Evolutionary conservation across 2,888 invertebrate genomes (phyloP).

Genomic region (Lithophane leautieri): DNA sequence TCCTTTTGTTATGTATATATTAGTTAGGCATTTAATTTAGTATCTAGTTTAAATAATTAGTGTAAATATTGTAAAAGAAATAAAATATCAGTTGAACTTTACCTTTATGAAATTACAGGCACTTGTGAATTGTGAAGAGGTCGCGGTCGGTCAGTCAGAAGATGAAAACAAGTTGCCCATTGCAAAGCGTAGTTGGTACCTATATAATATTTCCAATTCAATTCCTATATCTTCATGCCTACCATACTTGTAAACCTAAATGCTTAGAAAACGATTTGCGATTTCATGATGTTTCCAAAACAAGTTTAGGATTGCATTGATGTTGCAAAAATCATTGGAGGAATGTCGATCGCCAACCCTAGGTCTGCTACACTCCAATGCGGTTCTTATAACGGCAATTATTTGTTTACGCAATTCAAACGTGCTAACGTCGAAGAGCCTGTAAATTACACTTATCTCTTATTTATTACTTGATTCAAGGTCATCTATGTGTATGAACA

Average conservation of each 20-base stretch:
- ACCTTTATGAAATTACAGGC: neutral
- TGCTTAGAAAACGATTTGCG: constrained; percentile 13
- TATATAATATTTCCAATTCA: constrained; percentile 18
- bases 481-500: constrained; percentile 59
- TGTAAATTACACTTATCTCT: constrained; percentile 70
- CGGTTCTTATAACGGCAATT: constrained; percentile 78
- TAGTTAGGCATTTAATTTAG: no score
- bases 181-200: neutral
- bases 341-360: constrained; percentile 56
- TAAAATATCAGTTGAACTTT: no score
- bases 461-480: constrained; percentile 72
- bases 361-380: constrained; percentile 70
- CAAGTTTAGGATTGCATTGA: constrained; percentile 1
- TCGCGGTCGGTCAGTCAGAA: neutral
- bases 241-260: constrained; percentile 15
- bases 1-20: no score
- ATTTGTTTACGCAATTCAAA: constrained; percentile 74
- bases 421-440: constrained; percentile 59
- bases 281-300: constrained; percentile 24
- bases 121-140: neutral
- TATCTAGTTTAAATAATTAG: no score
- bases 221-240: constrained; percentile 9
- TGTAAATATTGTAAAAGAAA: no score
- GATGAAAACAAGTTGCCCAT: neutral
- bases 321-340: constrained; percentile 21